Base-by-base conservation (phyloP, 2,797 vertebrate species). In the Mareca penelope region DNA sequence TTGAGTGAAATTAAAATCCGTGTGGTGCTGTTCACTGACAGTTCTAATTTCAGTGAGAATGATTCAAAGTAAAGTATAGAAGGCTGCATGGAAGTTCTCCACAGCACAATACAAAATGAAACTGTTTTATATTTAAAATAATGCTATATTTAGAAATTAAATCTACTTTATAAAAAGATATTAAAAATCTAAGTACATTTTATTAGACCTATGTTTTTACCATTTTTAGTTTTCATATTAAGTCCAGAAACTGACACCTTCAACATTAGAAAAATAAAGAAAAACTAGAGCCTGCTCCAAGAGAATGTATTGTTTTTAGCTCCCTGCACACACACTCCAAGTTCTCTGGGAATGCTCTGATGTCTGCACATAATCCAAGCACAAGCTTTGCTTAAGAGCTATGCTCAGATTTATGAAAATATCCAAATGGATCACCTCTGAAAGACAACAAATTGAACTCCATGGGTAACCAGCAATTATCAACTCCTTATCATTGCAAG, bases 61-160 rank as follows among this genome's bases (percentile, higher is more conserved):
- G 28, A 75, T n/a, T 88, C 37, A 81, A 93, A 91, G 23, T 15
- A 80, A 89, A 82, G 28, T 40, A 37, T 18, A 85, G 63, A 96
- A 91, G 39, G 18, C 42, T 40, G n/a, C 18, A 80, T 5, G 46
- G 53, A 80, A 80, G 12, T 24, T 12, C 24, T 88, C 15, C 16
- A 61, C 50, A 70, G 56, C 7, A 33, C 31, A 95, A 29, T 23
- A 70, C 28, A 53, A 70, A 87, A 89, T 68, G 2, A 87, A 90
- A 81, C 35, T 35, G 4, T 59, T 13, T 28, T 56, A 40, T 28
- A 69, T 75, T 71, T 59, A 65, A 92, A 80, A 88, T 13, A 80
- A 42, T 23, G 13, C 1, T 80, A 16, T 67, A 85, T 63, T 86
- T 57, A 46, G n/a, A 92, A 79, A 75, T 3, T 33, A 68, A 61